Evolutionary conservation across 1,140 invertebrate genomes (phyloP).

Genomic region (Hermetia illucens): DNA sequence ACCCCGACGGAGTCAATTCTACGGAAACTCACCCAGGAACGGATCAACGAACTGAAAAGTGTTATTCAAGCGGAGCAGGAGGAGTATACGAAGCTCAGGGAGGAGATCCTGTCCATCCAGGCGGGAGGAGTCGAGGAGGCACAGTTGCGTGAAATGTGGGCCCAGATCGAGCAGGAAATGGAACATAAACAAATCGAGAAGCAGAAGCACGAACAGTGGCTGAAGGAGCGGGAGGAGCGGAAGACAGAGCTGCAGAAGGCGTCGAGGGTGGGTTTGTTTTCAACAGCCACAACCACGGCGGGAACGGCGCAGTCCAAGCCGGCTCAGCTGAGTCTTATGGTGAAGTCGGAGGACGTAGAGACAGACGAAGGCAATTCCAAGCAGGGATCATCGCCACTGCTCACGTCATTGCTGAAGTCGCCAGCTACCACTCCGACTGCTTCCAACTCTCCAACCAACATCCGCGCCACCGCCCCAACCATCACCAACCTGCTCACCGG

Average conservation of each 20-base stretch:
- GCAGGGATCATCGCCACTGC: slow-evolving; percentile 46
- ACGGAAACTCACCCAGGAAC: slow-evolving; percentile 58
- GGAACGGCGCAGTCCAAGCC: neutral
- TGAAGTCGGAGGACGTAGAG: slow-evolving; percentile 28
- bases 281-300: too few species aligned
- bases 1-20: slow-evolving; percentile 71
- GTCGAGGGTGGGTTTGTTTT: too few species aligned
- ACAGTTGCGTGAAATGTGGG: slow-evolving; percentile 54
- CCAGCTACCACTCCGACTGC: slow-evolving; percentile 35
- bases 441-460: slow-evolving; percentile 28
- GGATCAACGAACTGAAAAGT: slow-evolving; percentile 60
- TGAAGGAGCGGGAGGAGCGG: slow-evolving; percentile 53
- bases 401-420: slow-evolving; percentile 70
- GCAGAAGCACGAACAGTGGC: slow-evolving; percentile 45
- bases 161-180: slow-evolving; percentile 55
- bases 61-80: slow-evolving; percentile 51
- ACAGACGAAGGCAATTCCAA: slow-evolving; percentile 14
- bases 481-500: slow-evolving; percentile 36
- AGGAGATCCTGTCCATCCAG: slow-evolving; percentile 32
- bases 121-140: slow-evolving; percentile 44
- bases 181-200: slow-evolving; percentile 49
- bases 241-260: slow-evolving; percentile 39
- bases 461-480: slow-evolving; percentile 32
- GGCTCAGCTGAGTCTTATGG: slow-evolving; percentile 10
- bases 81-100: slow-evolving; percentile 55